Conservation (phyloP, 2,113 vertebrate species). For the Seriola quinqueradiata region DNA sequence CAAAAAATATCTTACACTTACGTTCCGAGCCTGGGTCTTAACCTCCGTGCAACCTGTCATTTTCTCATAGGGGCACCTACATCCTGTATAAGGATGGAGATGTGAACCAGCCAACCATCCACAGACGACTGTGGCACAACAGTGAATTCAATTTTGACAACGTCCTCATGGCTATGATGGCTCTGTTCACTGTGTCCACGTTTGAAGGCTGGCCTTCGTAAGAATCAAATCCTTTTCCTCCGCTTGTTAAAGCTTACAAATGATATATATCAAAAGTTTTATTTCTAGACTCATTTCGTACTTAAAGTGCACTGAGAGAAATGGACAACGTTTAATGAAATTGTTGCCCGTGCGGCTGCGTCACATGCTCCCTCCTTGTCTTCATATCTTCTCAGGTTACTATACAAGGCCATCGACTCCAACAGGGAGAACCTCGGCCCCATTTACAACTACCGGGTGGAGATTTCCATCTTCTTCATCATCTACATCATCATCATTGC, state of each 20-base stretch:
- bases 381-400: constrained; percentile 83
- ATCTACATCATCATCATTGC: constrained; percentile 99
- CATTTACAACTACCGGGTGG: constrained; percentile 97
- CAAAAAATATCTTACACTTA: background rate
- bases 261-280: no score
- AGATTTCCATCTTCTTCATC: constrained; percentile 99
- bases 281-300: background rate
- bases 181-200: constrained; percentile 98
- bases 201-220: constrained; percentile 99
- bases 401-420: constrained; percentile 98
- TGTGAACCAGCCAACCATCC: constrained; percentile 92
- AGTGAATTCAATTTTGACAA: constrained; percentile 99
- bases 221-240: constrained; percentile 75
- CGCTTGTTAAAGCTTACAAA: background rate
- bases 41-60: background rate
- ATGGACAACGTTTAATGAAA: background rate
- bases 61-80: constrained; percentile 88
- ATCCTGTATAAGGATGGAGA: constrained; percentile 98
- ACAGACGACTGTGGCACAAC: constrained; percentile 94
- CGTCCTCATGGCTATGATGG: constrained; percentile 99
- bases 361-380: background rate
- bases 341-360: background rate
- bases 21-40: background rate
- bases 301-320: background rate
- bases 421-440: constrained; percentile 96